phyloP scores from a whole-genome alignment of 2,113 vertebrate genomes.

The Rhynchopsitta pachyrhyncha region DNA sequence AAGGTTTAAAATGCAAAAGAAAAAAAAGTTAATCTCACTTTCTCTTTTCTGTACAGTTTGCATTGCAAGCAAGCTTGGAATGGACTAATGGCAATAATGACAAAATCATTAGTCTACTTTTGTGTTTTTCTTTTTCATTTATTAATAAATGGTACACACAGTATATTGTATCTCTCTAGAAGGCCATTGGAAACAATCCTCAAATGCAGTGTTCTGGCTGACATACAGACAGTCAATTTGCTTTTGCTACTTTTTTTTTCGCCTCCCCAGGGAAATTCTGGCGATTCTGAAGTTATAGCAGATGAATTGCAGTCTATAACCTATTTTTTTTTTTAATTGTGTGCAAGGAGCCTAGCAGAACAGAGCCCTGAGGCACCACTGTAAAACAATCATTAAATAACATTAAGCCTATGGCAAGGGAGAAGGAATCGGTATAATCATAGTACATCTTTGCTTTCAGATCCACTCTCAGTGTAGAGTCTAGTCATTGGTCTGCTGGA shows the following conservation, averaged over 20 bases:
- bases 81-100: accelerated
- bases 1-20: background rate
- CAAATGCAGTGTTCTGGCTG: background rate
- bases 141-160: background rate
- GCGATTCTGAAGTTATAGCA: background rate
- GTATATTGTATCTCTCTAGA: background rate
- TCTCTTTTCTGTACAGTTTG: background rate
- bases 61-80: background rate
- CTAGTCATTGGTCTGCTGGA: background rate
- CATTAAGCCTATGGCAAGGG: background rate
- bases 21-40: background rate
- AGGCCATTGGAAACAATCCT: background rate
- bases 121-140: background rate
- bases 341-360: background rate
- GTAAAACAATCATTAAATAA: conserved; percentile 29
- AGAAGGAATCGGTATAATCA: background rate
- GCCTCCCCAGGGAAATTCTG: background rate
- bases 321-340: background rate
- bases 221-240: background rate
- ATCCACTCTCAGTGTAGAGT: background rate
- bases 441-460: background rate
- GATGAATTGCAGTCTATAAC: background rate
- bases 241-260: background rate
- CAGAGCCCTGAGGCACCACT: background rate
- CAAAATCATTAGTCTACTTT: background rate